These are phyloP conservation scores for Todiramphus chloris DNA, from an alignment of 2,113 vertebrate genomes.

Conservation along the genomic window DNA sequence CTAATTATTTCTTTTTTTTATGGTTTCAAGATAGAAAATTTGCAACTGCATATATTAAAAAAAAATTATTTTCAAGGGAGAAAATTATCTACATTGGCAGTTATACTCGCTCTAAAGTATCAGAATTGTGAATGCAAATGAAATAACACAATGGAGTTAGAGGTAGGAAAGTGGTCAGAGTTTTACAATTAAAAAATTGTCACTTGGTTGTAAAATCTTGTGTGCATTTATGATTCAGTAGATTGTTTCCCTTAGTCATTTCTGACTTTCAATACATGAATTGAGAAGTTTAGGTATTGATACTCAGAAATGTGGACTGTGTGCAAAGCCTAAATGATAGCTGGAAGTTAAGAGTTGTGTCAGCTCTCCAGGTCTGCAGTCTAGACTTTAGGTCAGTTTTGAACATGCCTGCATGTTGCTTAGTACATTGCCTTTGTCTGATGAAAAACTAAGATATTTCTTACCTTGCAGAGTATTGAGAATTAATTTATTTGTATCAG, in stretches of 20 bases:
- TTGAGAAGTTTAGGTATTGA: background rate
- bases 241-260: background rate
- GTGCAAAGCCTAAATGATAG: rapidly evolving
- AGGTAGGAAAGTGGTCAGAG: background rate
- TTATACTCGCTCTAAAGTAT: background rate
- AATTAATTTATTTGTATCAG: background rate
- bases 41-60: background rate
- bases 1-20: background rate
- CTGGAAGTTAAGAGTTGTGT: background rate
- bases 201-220: background rate
- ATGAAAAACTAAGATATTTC: background rate
- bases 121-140: background rate
- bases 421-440: background rate
- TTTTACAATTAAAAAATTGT: background rate
- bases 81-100: background rate
- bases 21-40: background rate
- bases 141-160: background rate
- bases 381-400: background rate
- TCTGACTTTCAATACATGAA: background rate
- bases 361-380: background rate
- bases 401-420: background rate
- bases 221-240: background rate
- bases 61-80: background rate
- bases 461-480: background rate
- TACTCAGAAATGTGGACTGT: background rate